Evolutionary conservation across 2,888 invertebrate species (phyloP).

Genomic region (Drosophila melanosoma): DNA sequence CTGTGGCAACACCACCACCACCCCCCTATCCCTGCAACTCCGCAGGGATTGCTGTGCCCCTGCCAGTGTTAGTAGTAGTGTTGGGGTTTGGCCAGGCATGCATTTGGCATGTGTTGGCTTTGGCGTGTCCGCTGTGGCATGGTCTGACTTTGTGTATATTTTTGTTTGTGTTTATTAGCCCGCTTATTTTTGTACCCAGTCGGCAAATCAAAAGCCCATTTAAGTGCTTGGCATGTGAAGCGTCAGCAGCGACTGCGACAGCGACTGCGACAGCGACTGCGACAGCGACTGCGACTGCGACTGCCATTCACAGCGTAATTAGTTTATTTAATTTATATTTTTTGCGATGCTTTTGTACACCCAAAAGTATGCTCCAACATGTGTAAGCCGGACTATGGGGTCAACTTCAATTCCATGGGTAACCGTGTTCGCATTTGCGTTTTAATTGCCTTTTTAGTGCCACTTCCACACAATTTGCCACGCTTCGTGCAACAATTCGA

Average conservation of each 20-base stretch:
- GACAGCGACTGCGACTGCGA: constrained; percentile 15
- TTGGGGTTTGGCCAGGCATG: constrained; percentile 32
- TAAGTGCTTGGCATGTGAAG: constrained; percentile 39
- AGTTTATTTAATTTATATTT: constrained; percentile 78
- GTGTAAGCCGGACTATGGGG: constrained; percentile 42
- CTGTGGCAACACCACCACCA: background rate
- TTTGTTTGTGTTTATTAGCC: constrained; percentile 69
- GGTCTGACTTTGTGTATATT: constrained; percentile 58
- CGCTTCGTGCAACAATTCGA: constrained; percentile 79
- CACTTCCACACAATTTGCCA: constrained; percentile 81
- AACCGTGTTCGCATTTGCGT: constrained; percentile 62
- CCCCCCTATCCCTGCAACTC: background rate
- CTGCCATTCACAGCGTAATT: constrained; percentile 57
- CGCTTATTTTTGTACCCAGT: constrained; percentile 39
- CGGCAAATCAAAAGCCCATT: constrained; percentile 76
- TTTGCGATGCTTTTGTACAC: constrained; percentile 23
- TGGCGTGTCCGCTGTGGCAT: constrained; percentile 57
- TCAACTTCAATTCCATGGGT: constrained; percentile 42
- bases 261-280: constrained; percentile 7
- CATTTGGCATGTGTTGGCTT: constrained; percentile 60
- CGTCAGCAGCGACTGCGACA: too few species aligned
- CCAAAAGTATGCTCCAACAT: constrained; percentile 60
- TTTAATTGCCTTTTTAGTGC: constrained; percentile 82
- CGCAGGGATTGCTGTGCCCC: constrained; percentile 18
- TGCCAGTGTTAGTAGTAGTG: constrained; percentile 19